phyloP scores from a whole-genome alignment of 2,797 vertebrate genomes.

The Neostethus bicornis region DNA sequence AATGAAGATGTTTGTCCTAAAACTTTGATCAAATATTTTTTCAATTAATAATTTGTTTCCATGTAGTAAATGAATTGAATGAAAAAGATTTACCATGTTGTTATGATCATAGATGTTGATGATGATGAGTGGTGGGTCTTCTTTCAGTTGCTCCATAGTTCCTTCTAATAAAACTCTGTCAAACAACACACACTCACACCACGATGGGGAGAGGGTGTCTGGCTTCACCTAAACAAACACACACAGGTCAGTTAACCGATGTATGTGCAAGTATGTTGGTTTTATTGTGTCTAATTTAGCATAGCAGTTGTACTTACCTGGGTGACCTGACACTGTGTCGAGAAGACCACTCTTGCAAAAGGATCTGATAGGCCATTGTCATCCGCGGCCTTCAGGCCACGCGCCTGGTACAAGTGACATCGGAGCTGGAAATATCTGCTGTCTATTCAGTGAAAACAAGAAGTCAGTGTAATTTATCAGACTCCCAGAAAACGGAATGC shows the following conservation, averaged over 20 bases:
- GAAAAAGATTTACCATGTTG: constrained; percentile 80
- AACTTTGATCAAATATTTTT: too few relatives aligned
- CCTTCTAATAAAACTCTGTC: constrained; percentile 90
- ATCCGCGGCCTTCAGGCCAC: constrained; percentile 88
- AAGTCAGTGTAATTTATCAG: neutral
- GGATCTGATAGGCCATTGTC: constrained; percentile 92
- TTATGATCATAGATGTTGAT: constrained; percentile 88
- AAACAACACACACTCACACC: constrained; percentile 89
- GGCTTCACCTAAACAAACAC: constrained; percentile 77
- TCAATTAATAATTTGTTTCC: too few relatives aligned
- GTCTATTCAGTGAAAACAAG: constrained; percentile 61
- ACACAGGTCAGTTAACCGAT: neutral
- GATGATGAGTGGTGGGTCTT: constrained; percentile 87
- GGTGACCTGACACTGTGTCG: constrained; percentile 88
- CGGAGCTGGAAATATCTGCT: constrained; percentile 92
- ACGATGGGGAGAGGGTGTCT: constrained; percentile 90
- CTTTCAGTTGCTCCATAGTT: constrained; percentile 84
- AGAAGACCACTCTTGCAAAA: constrained; percentile 89
- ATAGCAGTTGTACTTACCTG: constrained; percentile 76
- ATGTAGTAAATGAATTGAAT: too few relatives aligned
- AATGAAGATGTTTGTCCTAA: neutral
- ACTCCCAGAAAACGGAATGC: neutral
- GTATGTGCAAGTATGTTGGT: neutral
- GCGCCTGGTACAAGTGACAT: constrained; percentile 92
- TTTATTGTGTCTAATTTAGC: neutral